These are phyloP conservation scores for Pterocles burchelli DNA, from an alignment of 2,113 vertebrate species.

Conservation along the genomic window DNA sequence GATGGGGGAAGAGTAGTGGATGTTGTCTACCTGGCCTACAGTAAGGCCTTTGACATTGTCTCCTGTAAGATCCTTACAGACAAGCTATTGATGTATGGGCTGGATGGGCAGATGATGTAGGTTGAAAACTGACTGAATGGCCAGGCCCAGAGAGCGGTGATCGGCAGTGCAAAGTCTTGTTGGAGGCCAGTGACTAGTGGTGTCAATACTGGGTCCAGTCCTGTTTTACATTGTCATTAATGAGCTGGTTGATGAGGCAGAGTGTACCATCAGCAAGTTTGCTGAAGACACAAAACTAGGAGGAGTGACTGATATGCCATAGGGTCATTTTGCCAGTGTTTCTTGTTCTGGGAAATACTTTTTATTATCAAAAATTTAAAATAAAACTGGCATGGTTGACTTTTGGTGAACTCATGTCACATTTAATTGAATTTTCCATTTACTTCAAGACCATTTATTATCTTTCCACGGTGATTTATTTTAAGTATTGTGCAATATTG, in stretches of 20 bases:
- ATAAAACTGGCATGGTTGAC: not conserved
- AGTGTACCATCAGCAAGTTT: not conserved
- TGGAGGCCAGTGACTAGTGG: too few species aligned
- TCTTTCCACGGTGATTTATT: not conserved
- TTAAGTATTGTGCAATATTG: not conserved
- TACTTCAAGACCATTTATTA: not conserved
- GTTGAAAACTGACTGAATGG: not conserved
- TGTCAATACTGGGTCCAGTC: too few species aligned
- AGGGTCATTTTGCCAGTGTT: not conserved
- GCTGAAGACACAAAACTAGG: not conserved
- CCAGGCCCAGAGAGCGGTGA: too few species aligned
- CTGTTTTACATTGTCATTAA: not conserved
- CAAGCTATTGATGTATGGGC: too few species aligned
- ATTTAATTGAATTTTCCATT: slow-evolving; percentile 2
- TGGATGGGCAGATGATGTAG: not conserved
- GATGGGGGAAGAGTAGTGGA: too few species aligned
- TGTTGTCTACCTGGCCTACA: too few species aligned
- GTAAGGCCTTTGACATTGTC: too few species aligned
- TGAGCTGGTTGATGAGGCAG: not conserved
- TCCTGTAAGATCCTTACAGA: too few species aligned
- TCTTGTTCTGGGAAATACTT: not conserved
- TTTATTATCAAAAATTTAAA: not conserved
- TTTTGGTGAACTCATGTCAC: not conserved
- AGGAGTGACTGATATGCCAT: not conserved
- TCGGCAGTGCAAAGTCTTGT: too few species aligned